These are phyloP conservation scores for Lepidotrigona ventralis DNA, from an alignment of 1,140 invertebrate genomes.

Conservation along the genomic window DNA sequence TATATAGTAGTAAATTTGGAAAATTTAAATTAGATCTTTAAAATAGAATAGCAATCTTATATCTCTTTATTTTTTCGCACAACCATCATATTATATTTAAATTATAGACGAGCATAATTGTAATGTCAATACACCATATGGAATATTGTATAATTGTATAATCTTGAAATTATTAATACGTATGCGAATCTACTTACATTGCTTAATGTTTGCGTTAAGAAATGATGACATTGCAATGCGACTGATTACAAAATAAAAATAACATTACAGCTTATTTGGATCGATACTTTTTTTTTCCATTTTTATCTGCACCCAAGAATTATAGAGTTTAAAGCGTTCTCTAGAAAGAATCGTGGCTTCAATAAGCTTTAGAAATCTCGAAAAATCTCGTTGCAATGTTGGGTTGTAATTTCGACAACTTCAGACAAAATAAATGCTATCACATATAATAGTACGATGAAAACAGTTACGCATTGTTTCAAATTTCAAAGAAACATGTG, in stretches of 20 bases:
- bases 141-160: neutral
- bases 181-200: neutral
- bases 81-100: neutral
- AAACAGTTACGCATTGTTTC: constrained; percentile 5
- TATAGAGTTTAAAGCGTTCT: neutral
- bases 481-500: constrained; percentile 18
- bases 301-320: neutral
- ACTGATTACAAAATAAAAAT: no score
- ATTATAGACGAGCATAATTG: neutral
- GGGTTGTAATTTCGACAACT: constrained; percentile 14
- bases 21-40: neutral
- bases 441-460: constrained; percentile 18
- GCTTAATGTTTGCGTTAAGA: neutral
- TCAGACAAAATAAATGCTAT: constrained; percentile 33
- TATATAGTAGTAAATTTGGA: neutral
- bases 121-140: neutral
- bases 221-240: neutral
- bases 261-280: neutral
- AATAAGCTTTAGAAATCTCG: constrained; percentile 11
- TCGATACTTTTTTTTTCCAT: neutral
- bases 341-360: neutral
- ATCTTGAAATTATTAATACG: neutral
- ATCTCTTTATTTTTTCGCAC: neutral
- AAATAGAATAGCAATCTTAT: neutral
- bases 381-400: constrained; percentile 10